phyloP scores from a whole-genome alignment of 2,888 invertebrate genomes.

The Protula sp. region DNA sequence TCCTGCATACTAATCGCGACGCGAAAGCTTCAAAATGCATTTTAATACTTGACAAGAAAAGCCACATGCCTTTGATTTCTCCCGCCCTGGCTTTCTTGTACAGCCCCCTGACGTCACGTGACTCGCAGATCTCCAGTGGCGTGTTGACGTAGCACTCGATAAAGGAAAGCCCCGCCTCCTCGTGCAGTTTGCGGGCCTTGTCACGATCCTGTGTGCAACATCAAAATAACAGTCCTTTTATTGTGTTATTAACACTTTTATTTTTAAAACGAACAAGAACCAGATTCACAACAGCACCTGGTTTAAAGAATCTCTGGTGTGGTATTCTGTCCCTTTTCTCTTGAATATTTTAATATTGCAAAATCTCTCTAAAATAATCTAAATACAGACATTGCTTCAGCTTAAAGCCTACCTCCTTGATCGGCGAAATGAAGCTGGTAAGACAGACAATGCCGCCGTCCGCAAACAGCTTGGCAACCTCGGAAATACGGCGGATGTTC shows the following conservation, averaged over 20 bases:
- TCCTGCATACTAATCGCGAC: no score
- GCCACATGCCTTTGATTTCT: constrained; percentile 67
- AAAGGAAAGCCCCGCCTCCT: constrained; percentile 78
- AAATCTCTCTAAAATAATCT: no score
- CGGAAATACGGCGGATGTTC: constrained; percentile 95
- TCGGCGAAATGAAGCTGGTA: constrained; percentile 97
- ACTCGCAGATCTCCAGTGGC: constrained; percentile 87
- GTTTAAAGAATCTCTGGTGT: no score
- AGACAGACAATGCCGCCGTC: constrained; percentile 94
- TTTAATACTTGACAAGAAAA: no score
- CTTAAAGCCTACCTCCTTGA: constrained; percentile 63
- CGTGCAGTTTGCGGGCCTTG: constrained; percentile 83
- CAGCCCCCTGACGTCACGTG: constrained; percentile 90
- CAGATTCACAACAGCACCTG: no score
- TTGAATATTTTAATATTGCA: not conserved
- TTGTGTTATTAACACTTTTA: no score
- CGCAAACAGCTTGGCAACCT: constrained; percentile 94
- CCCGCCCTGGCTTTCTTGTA: constrained; percentile 97
- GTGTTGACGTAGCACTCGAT: constrained; percentile 97
- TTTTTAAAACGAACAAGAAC: no score
- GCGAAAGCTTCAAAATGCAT: no score
- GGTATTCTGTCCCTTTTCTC: no score
- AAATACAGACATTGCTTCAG: not conserved
- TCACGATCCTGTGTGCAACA: constrained; percentile 89
- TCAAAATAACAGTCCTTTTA: no score